Percentiles rank a stretch among this genome's conserved stretches.
phyloP scores from a whole-genome alignment of 2,797 vertebrate species.

The Yasuhikotakia modesta region DNA sequence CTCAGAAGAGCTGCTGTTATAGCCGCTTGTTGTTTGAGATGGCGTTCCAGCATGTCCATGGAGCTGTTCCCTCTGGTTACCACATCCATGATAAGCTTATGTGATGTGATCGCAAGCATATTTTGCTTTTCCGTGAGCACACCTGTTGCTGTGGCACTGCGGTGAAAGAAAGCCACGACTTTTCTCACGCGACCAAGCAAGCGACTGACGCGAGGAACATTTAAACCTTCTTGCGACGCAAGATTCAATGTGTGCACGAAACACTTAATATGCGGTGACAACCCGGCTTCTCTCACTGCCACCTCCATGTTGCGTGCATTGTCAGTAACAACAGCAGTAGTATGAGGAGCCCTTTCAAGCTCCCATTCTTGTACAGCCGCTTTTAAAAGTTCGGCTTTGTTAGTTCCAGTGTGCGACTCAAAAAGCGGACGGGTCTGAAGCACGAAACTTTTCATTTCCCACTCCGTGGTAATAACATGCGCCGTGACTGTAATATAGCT shows the following conservation, averaged over 20 bases:
- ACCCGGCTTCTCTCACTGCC: not conserved
- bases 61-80: not conserved
- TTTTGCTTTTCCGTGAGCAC: not conserved
- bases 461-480: not conserved
- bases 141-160: slow-evolving; percentile 8
- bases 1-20: not conserved
- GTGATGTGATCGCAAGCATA: not conserved
- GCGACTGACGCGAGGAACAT: not conserved
- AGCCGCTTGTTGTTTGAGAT: not conserved
- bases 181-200: slow-evolving; percentile 5
- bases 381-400: not conserved
- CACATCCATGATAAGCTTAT: slow-evolving; percentile 12
- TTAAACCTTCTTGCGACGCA: not conserved
- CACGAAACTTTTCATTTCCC: not conserved
- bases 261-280: not conserved
- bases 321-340: not conserved
- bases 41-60: not conserved
- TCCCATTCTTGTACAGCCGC: not conserved
- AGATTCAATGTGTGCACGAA: slow-evolving; percentile 16
- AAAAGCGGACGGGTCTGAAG: not conserved
- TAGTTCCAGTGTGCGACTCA: not conserved
- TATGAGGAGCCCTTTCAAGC: not conserved
- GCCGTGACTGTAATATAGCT: not conserved
- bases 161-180: slow-evolving; percentile 2
- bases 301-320: slow-evolving; percentile 2